Conservation (phyloP, 2,888 invertebrate species). For the Aphrophora alni region DNA sequence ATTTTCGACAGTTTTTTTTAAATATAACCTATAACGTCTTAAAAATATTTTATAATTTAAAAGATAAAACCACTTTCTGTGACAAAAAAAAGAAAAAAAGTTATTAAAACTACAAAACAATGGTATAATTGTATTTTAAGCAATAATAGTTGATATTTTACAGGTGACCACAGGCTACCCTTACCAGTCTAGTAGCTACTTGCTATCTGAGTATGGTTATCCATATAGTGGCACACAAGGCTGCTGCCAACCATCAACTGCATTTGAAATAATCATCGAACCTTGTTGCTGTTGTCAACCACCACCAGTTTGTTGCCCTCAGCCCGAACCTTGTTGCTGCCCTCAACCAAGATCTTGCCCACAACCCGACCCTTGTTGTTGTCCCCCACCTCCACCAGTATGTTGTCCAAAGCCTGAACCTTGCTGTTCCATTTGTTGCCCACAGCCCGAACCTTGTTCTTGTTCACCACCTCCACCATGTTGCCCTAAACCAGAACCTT, state of each 20-base stretch:
- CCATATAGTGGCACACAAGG: neutral
- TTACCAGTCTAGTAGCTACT: neutral
- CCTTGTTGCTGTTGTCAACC: neutral
- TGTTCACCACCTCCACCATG: neutral
- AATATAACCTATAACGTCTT: no score
- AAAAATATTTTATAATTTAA: no score
- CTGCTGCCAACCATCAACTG: neutral
- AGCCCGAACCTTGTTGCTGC: neutral
- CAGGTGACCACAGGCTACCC: neutral
- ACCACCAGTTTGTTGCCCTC: neutral
- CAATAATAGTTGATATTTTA: neutral
- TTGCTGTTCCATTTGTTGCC: neutral
- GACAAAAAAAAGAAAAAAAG: no score
- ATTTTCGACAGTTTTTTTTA: no score
- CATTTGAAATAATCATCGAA: neutral
- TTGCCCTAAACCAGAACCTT: neutral
- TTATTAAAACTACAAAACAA: no score
- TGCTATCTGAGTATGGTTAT: neutral
- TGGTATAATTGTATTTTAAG: no score
- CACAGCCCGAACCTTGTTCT: neutral
- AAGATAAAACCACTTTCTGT: no score
- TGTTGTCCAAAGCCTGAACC: neutral
- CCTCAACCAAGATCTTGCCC: neutral
- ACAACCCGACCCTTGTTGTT: neutral
- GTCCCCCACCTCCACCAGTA: neutral